A percentile compares a stretch with the other conserved stretches of the same genome.
Conservation (phyloP, 2,797 vertebrate species). For the Mormyrops attenuatus region DNA sequence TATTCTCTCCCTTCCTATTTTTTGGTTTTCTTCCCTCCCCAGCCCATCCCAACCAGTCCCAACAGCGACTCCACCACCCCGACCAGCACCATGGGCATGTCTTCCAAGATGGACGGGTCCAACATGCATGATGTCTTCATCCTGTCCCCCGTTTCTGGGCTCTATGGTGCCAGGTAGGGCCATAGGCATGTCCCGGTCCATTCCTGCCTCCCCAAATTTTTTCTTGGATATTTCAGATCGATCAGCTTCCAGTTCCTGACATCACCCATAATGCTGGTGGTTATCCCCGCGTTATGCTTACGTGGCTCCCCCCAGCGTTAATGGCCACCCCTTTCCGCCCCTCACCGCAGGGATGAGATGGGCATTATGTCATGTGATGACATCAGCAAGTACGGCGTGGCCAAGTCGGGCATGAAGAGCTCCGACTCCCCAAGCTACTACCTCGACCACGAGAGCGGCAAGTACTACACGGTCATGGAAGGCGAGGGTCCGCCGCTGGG, state of each 20-base stretch:
- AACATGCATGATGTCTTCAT: slow-evolving; percentile 81
- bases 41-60: slow-evolving; percentile 74
- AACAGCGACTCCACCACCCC: slow-evolving; percentile 71
- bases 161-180: slow-evolving; percentile 74
- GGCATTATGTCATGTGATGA: slow-evolving; percentile 84
- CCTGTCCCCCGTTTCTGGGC: slow-evolving; percentile 76
- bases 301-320: not conserved
- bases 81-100: slow-evolving; percentile 71
- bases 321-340: not conserved
- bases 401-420: slow-evolving; percentile 73
- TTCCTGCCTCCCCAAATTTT: not conserved
- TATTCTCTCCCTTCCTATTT: not conserved
- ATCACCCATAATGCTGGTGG: not conserved
- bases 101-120: slow-evolving; percentile 72
- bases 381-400: slow-evolving; percentile 76
- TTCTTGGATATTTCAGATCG: not conserved
- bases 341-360: slow-evolving; percentile 69
- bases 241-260: not conserved
- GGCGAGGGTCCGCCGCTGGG: slow-evolving; percentile 63
- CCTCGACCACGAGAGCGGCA: slow-evolving; percentile 78
- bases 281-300: not conserved
- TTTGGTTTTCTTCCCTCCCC: slow-evolving; percentile 5
- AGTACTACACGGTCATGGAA: slow-evolving; percentile 81
- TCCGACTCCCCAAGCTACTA: slow-evolving; percentile 82
- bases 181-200: not conserved